phyloP scores from a whole-genome alignment of 2,113 vertebrate genomes.

The Barnardius zonarius region DNA sequence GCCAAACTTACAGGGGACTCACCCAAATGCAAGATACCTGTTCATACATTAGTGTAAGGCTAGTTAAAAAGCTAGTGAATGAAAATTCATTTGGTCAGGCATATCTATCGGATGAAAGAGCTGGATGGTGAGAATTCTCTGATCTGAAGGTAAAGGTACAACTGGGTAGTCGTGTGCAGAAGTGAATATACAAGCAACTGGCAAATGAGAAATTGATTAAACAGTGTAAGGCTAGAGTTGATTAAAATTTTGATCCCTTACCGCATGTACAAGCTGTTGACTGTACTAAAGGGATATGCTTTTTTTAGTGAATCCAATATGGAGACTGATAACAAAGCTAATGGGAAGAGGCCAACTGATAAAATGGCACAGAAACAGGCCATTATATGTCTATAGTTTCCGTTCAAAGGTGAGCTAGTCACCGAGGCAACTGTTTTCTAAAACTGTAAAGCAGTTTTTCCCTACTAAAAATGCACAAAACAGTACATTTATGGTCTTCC shows the following conservation, averaged over 20 bases:
- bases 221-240: background rate
- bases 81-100: background rate
- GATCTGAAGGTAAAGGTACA: background rate
- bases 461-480: background rate
- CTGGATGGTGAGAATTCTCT: background rate
- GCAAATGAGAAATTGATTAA: background rate
- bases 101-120: background rate
- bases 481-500: background rate
- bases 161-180: background rate
- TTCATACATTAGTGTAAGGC: background rate
- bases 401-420: background rate
- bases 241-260: background rate
- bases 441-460: background rate
- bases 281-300: background rate
- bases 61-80: background rate
- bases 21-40: too few relatives aligned
- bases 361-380: background rate
- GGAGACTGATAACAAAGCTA: background rate
- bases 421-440: background rate
- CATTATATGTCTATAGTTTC: background rate
- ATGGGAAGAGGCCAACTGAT: background rate
- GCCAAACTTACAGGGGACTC: background rate
- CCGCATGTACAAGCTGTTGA: background rate
- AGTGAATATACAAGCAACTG: too few relatives aligned
- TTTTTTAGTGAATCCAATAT: background rate